Conservation (phyloP, 2,797 vertebrate species). For the Dendrocincla tyrannina region DNA sequence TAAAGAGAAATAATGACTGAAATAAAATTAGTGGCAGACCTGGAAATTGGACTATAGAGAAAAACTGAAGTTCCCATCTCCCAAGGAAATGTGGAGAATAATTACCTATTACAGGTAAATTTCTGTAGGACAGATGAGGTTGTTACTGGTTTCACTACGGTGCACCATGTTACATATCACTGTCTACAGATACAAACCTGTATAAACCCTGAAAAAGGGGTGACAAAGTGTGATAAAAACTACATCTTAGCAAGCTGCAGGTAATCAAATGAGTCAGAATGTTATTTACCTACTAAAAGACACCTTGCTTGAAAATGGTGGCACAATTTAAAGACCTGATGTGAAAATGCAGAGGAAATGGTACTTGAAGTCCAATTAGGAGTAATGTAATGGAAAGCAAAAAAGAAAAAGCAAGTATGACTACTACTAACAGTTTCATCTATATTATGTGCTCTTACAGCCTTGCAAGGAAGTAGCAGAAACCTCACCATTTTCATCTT, state of each 20-base stretch:
- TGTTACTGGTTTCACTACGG: not conserved
- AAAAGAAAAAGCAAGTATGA: not conserved
- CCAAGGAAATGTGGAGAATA: not conserved
- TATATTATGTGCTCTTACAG: not conserved
- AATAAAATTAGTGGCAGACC: not conserved
- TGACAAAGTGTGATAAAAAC: not conserved
- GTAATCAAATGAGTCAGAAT: not conserved
- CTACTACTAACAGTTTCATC: not conserved
- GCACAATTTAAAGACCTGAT: not conserved
- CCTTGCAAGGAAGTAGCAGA: not conserved
- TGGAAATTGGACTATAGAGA: not conserved
- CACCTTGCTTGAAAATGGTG: not conserved
- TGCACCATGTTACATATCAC: not conserved
- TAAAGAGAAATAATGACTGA: not conserved
- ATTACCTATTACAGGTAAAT: not conserved
- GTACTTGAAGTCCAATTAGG: not conserved
- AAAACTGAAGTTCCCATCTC: not conserved
- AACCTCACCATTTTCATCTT: not conserved
- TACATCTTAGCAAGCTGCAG: not conserved
- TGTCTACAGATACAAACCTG: not conserved
- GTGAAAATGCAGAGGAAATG: not conserved
- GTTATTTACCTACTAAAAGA: not conserved
- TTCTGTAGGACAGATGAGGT: not conserved
- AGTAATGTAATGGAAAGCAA: not conserved
- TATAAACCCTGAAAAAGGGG: not conserved